Conservation (phyloP, 2,888 invertebrate species). For the Heliconius hortense region DNA sequence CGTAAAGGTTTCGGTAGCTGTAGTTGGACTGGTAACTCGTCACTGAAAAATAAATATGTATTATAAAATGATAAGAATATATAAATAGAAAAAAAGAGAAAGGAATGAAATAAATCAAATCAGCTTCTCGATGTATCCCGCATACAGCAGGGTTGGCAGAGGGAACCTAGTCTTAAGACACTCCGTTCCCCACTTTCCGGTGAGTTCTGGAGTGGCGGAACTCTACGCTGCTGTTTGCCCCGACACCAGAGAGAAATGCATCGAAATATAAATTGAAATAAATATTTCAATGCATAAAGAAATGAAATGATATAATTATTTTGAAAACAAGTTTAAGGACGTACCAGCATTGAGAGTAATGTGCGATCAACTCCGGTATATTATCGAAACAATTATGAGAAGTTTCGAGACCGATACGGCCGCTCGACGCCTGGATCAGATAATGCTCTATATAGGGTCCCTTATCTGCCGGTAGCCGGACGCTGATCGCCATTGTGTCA, state of each 20-base stretch:
- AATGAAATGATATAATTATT: not conserved
- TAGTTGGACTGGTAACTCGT: constrained; percentile 95
- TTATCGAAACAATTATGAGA: constrained; percentile 96
- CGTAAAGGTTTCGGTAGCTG: constrained; percentile 92
- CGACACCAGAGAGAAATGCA: no score
- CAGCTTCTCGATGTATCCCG: no score
- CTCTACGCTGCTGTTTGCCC: no score
- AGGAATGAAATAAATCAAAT: no score
- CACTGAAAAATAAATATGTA: constrained; percentile 79
- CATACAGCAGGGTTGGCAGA: no score
- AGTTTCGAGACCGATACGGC: constrained; percentile 93
- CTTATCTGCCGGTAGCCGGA: constrained; percentile 92
- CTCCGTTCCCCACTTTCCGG: no score
- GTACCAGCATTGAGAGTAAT: constrained; percentile 96
- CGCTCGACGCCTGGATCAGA: constrained; percentile 92
- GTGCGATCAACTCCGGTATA: constrained; percentile 95
- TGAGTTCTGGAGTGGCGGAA: no score
- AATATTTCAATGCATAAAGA: no score
- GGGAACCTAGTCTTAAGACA: no score
- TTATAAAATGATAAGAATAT: not conserved
- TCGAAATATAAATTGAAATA: no score
- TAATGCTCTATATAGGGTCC: constrained; percentile 98
- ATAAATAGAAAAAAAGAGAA: not conserved
- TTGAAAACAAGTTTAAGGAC: constrained; percentile 48
- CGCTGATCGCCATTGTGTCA: constrained; percentile 97